A percentile compares a stretch with the other conserved stretches of the same genome.
Conservation (phyloP, 92 coral and sea anemone genomes). For the Diadumene lineata region DNA sequence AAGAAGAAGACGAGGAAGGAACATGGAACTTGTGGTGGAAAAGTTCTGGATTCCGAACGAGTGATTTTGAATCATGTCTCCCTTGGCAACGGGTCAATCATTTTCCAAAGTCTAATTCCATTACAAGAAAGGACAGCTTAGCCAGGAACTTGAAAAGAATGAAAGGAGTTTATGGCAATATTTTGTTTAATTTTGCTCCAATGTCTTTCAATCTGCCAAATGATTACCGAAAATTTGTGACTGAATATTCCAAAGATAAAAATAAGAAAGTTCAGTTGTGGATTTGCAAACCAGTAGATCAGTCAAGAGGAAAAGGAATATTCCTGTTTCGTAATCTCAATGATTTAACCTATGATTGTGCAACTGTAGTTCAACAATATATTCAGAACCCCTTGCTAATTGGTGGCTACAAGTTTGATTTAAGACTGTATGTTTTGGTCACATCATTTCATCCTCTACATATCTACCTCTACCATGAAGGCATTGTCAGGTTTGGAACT, state of each 20-base stretch:
- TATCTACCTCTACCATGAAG: slow-evolving; percentile 80
- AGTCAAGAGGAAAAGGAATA: slow-evolving; percentile 81
- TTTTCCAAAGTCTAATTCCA: slow-evolving; percentile 75
- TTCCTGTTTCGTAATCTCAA: slow-evolving; percentile 67
- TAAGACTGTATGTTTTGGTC: slow-evolving; percentile 74
- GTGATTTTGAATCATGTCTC: slow-evolving; percentile 75
- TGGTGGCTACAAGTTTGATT: slow-evolving; percentile 81
- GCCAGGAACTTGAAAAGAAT: slow-evolving; percentile 82
- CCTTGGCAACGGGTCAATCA: slow-evolving; percentile 95
- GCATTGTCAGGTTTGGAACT: slow-evolving; percentile 83
- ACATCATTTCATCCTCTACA: slow-evolving; percentile 75
- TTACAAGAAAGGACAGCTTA: slow-evolving; percentile 78
- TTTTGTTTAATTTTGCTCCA: slow-evolving; percentile 66
- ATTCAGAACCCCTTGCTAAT: slow-evolving; percentile 73
- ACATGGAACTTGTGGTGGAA: slow-evolving; percentile 92
- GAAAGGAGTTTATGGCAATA: slow-evolving; percentile 76
- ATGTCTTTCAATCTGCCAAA: slow-evolving; percentile 73
- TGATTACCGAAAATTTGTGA: slow-evolving; percentile 78
- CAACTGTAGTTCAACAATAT: slow-evolving; percentile 81
- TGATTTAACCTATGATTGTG: slow-evolving; percentile 83
- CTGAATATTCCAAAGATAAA: slow-evolving; percentile 68
- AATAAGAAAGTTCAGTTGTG: slow-evolving; percentile 41
- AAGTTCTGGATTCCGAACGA: slow-evolving; percentile 70
- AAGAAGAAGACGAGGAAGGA: slow-evolving; percentile 42
- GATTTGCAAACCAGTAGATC: slow-evolving; percentile 87